Conservation (phyloP, 2,113 vertebrate genomes). For the Caloenas nicobarica region DNA sequence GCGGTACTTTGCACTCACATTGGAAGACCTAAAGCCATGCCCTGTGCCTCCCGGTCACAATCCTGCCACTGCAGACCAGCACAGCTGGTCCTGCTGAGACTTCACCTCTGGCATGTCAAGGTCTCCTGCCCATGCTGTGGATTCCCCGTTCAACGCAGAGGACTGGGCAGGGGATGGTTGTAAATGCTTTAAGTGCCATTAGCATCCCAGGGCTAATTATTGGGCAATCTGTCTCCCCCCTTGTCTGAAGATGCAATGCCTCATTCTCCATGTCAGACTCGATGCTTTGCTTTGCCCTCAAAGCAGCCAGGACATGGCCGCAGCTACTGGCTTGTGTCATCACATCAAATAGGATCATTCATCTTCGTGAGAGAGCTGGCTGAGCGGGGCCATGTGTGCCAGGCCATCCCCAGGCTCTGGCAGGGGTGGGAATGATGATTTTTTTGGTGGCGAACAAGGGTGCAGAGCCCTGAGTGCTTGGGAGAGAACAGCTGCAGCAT, state of each 20-base stretch:
- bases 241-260: neutral
- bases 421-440: neutral
- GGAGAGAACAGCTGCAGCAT: fast-evolving
- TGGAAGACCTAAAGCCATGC: neutral
- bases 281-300: neutral
- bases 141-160: neutral
- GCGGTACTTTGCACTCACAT: neutral
- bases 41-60: neutral
- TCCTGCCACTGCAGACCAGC: neutral
- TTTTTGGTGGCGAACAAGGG: neutral
- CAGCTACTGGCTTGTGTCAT: neutral
- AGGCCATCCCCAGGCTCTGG: neutral
- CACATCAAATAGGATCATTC: neutral
- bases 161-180: neutral
- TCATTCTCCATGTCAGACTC: neutral
- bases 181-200: neutral
- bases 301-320: neutral
- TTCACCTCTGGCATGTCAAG: neutral
- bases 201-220: neutral
- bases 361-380: neutral
- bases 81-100: neutral
- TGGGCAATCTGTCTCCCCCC: neutral
- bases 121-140: neutral
- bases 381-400: fast-evolving
- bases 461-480: neutral